Base-by-base conservation (phyloP, 2,888 invertebrate species). In the Scaptomyza caliginosa region DNA sequence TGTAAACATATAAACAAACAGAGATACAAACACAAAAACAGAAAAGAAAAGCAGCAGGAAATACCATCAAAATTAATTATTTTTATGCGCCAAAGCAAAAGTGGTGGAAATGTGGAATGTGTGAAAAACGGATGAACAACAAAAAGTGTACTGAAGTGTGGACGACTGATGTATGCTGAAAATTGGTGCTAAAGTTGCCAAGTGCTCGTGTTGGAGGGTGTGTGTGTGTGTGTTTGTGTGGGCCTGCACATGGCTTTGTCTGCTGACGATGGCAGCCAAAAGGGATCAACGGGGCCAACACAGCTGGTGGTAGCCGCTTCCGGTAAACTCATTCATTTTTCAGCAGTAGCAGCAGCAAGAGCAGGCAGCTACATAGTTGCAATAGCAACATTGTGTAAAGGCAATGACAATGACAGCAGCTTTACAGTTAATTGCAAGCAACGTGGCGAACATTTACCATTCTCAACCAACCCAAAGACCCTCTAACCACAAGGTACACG, bases 1-100 rank as follows among this genome's bases (percentile, higher is more conserved):
- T 52, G 28, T 10, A 46, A 46, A 11, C 34, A 30, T 46, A 40
- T 32, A 34, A 28, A 24, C n/a, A 28, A 46, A 30, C 26, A 43
- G 13, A 51, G 10, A 54, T 17, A 49, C 6, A 26, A 24, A 43
- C n/a, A n/a, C n/a, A n/a, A n/a, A n/a, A n/a, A n/a, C n/a, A n/a
- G n/a, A 8, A 19, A 55, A 17, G 52, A 28, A 13, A 46, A 56
- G 21, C 34, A 38, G 13, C 17, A 19, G n/a, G 8, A 34, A 38
- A 54, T 66, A 63, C 82, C 65, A 69, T 78, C 52, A 73, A 87
- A 86, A 87, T 82, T 85, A 82, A 87, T 82, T 85, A 78, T 87
- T 70, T 84, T 86, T 67, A 66, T 52, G 32, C 48, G 32, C 60
- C 59, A 70, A 65, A 68, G 64, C 55, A 57, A 64, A 67, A 63